Percentiles rank a stretch among this genome's conserved stretches.
These are phyloP conservation scores for Drosophila eugracilis DNA, from an alignment of 1,140 invertebrate genomes.

Conservation along the genomic window DNA sequence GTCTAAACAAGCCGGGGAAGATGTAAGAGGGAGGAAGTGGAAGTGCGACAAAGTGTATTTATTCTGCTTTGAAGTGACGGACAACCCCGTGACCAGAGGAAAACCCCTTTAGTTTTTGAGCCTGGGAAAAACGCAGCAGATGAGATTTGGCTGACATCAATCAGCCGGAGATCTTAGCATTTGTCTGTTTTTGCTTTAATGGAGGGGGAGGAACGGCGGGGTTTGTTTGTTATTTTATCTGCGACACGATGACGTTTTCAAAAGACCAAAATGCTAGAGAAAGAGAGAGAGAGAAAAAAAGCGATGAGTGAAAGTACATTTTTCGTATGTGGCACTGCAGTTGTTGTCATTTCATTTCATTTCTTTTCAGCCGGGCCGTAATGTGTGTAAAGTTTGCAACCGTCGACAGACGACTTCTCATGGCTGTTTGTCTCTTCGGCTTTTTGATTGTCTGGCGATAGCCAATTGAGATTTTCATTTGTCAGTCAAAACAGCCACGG, in stretches of 20 bases:
- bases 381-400: conserved; percentile 81
- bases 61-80: conserved; percentile 74
- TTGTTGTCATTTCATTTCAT: conserved; percentile 66
- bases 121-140: conserved; percentile 46
- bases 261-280: conserved; percentile 58
- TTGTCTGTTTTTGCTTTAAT: conserved; percentile 42
- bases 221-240: conserved; percentile 61
- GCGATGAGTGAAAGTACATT: conserved; percentile 82
- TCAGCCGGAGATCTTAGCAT: conserved; percentile 60
- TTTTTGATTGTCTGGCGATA: conserved; percentile 81
- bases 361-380: conserved; percentile 70
- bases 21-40: not conserved
- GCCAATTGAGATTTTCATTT: conserved; percentile 83
- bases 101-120: conserved; percentile 10
- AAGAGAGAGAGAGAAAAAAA: conserved; percentile 38
- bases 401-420: conserved; percentile 59
- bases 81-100: conserved; percentile 31
- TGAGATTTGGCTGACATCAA: conserved; percentile 63
- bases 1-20: not conserved
- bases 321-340: conserved; percentile 64
- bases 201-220: not conserved
- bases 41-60: conserved; percentile 59
- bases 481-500: conserved; percentile 66
- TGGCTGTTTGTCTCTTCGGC: conserved; percentile 56
- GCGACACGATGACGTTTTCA: conserved; percentile 80